Conservation (phyloP, 1,140 invertebrate genomes). For the Liolophura sinensis region DNA sequence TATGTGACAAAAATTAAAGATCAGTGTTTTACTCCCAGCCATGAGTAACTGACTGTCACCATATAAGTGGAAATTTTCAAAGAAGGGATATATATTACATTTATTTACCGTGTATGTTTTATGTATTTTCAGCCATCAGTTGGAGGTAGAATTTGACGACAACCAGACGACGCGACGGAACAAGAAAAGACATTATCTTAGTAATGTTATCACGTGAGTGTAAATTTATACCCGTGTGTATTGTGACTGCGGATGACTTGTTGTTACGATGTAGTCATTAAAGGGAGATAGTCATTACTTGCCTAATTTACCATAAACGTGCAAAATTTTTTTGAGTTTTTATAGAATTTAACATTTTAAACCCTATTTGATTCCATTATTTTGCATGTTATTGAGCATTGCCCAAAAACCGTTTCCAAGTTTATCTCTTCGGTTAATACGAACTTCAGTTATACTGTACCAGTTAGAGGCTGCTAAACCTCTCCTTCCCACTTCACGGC, state of each 20-base stretch:
- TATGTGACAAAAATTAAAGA: no score
- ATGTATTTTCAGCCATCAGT: slow-evolving; percentile 34
- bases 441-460: not conserved
- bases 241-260: not conserved
- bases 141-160: slow-evolving; percentile 42
- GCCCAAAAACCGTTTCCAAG: no score
- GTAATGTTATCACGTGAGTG: slow-evolving; percentile 43
- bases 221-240: not conserved
- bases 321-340: not conserved
- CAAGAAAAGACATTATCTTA: slow-evolving; percentile 28
- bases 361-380: no score
- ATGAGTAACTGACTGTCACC: no score
- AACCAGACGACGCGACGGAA: slow-evolving; percentile 34
- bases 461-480: no score
- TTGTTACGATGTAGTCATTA: not conserved
- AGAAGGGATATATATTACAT: no score
- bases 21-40: no score
- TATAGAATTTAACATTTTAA: slow-evolving; percentile 26
- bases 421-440: not conserved
- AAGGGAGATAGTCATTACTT: not conserved
- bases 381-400: no score
- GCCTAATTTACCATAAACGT: not conserved
- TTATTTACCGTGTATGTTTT: no score
- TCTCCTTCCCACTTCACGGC: no score
- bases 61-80: no score